A percentile compares a stretch with the other conserved stretches of the same genome.
Conservation (phyloP, 37 sponge, comb jelly and placozoan species). For the Mnemiopsis leidyi region DNA sequence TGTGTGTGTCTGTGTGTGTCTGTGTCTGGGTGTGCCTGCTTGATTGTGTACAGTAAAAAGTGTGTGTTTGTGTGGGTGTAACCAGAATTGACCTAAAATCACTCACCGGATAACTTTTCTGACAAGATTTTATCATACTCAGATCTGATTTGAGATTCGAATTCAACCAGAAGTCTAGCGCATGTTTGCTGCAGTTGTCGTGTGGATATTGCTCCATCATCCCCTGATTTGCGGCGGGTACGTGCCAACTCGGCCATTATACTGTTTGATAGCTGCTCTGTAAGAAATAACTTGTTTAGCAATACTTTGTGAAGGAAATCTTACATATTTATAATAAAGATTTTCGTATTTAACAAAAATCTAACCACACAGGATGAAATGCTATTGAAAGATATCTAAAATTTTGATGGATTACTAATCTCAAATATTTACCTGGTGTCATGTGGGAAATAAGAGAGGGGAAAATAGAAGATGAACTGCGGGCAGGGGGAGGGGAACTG, state of each 20-base stretch:
- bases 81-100: background rate
- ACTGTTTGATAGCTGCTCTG: constrained; percentile 40
- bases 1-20: too few species aligned
- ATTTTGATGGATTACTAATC: too few species aligned
- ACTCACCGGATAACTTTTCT: constrained; percentile 10
- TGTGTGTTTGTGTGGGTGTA: background rate
- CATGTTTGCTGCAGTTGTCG: constrained; percentile 39
- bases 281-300: too few species aligned
- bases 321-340: too few species aligned
- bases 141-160: constrained; percentile 11
- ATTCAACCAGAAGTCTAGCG: constrained; percentile 25
- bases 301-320: too few species aligned
- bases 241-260: constrained; percentile 20
- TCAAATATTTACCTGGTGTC: constrained; percentile 19
- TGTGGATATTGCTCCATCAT: background rate
- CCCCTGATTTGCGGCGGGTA: constrained; percentile 1
- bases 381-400: too few species aligned
- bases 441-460: constrained; percentile 46
- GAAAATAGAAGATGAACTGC: constrained; percentile 12
- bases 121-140: constrained; percentile 33
- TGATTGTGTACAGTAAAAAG: too few species aligned
- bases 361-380: too few species aligned
- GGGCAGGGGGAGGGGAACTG: background rate
- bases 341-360: too few species aligned
- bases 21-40: too few species aligned